Evolutionary conservation across 2,797 vertebrate genomes (phyloP).

Genomic region (Pantherophis alleghaniensis): DNA sequence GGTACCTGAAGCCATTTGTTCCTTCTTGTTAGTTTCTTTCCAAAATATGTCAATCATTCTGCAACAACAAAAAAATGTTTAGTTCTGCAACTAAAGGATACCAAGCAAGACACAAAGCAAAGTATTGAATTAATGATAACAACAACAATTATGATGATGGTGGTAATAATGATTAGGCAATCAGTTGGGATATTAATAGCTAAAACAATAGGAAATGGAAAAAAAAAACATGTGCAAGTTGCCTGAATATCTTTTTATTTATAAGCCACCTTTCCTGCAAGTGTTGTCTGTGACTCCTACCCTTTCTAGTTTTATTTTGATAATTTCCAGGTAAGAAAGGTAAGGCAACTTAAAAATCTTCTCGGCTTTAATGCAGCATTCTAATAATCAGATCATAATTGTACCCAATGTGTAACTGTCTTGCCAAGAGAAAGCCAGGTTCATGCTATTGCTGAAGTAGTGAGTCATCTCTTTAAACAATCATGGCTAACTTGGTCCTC

Average conservation of each 20-base stretch:
- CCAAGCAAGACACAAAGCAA: neutral
- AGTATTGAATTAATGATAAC: too few species aligned
- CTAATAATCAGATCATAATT: neutral
- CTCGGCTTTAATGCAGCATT: neutral
- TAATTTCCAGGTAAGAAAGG: neutral
- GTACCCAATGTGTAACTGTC: neutral
- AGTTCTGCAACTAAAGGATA: neutral
- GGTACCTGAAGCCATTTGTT: conserved; percentile 73
- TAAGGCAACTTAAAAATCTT: neutral
- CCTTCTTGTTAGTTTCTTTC: neutral
- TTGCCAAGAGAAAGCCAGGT: neutral
- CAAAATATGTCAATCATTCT: neutral
- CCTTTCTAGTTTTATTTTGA: neutral
- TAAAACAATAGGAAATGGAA: neutral
- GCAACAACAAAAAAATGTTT: neutral
- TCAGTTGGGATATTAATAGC: neutral
- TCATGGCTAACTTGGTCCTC: neutral
- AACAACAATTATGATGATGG: too few species aligned
- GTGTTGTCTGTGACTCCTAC: neutral
- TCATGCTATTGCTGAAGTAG: neutral
- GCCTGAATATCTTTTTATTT: neutral
- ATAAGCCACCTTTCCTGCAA: neutral
- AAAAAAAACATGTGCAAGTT: neutral
- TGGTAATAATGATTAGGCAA: neutral
- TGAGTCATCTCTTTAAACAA: neutral